These are phyloP conservation scores for Drosophila sproati DNA, from an alignment of 1,140 invertebrate genomes.

Conservation along the genomic window DNA sequence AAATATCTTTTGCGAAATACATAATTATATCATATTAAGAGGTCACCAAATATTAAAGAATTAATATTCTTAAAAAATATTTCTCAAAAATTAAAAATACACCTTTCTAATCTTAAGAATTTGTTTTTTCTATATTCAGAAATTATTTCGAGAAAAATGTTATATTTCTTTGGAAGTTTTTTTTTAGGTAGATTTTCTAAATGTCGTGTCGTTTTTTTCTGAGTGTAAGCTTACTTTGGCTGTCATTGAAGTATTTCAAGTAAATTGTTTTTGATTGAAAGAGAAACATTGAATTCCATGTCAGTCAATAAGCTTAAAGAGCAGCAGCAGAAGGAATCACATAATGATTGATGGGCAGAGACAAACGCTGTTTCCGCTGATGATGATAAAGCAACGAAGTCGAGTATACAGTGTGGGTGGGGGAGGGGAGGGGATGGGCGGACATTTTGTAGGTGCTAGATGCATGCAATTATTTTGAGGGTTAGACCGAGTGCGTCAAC, in stretches of 20 bases:
- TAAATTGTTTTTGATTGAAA: conserved; percentile 22
- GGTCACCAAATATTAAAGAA: too few species aligned
- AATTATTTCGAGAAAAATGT: too few species aligned
- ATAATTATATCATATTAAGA: too few species aligned
- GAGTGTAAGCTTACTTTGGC: neutral
- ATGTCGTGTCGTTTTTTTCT: neutral
- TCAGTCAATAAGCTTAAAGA: conserved; percentile 2
- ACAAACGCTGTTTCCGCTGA: neutral
- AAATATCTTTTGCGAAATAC: too few species aligned
- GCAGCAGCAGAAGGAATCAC: conserved; percentile 2
- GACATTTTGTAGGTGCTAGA: neutral
- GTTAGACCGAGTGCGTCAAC: conserved; percentile 25
- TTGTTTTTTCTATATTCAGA: too few species aligned
- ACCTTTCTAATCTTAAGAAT: too few species aligned
- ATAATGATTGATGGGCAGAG: conserved; percentile 32
- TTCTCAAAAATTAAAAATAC: too few species aligned
- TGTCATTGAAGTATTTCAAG: conserved; percentile 4
- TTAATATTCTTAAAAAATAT: too few species aligned
- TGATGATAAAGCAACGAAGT: neutral
- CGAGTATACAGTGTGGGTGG: conserved; percentile 4
- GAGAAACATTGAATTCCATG: conserved; percentile 21
- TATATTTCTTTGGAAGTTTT: too few species aligned
- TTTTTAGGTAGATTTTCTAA: neutral
- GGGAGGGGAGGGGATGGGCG: neutral
- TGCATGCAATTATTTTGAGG: conserved; percentile 48